A percentile compares a stretch with the other conserved stretches of the same genome.
Conservation (phyloP, 1,140 invertebrate genomes). For the Lepidurus packardi region DNA sequence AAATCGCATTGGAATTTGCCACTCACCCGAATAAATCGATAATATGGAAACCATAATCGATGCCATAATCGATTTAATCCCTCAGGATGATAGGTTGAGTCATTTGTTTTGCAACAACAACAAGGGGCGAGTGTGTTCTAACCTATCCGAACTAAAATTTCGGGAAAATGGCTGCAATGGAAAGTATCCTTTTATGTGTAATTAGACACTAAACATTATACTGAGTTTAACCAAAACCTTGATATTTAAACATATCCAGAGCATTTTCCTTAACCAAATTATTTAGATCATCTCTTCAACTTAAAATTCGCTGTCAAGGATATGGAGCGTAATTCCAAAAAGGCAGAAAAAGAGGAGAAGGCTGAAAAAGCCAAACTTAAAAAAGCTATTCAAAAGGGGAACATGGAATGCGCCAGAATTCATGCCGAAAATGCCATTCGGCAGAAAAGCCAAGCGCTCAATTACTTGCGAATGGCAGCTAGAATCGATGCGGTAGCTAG, state of each 20-base stretch:
- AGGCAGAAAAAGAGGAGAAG: slow-evolving; percentile 96
- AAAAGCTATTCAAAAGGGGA: slow-evolving; percentile 95
- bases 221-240: too few species aligned
- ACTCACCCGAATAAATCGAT: too few species aligned
- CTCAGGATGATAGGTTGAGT: neutral
- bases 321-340: slow-evolving; percentile 90
- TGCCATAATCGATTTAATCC: too few species aligned
- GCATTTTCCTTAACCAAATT: slow-evolving; percentile 43
- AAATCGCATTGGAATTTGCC: too few species aligned
- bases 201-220: too few species aligned
- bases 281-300: slow-evolving; percentile 88
- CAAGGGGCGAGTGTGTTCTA: neutral
- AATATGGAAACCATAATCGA: too few species aligned
- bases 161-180: neutral
- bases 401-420: slow-evolving; percentile 94
- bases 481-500: slow-evolving; percentile 95
- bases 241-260: neutral
- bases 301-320: slow-evolving; percentile 98
- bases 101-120: slow-evolving; percentile 11
- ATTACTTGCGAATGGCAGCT: slow-evolving; percentile 95
- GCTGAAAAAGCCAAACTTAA: slow-evolving; percentile 92
- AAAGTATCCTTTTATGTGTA: neutral
- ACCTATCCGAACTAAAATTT: neutral
- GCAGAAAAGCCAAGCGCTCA: slow-evolving; percentile 95
- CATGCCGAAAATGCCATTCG: slow-evolving; percentile 99